Base-by-base conservation (phyloP, 2,113 vertebrate species). In the Macquaria australasica region DNA sequence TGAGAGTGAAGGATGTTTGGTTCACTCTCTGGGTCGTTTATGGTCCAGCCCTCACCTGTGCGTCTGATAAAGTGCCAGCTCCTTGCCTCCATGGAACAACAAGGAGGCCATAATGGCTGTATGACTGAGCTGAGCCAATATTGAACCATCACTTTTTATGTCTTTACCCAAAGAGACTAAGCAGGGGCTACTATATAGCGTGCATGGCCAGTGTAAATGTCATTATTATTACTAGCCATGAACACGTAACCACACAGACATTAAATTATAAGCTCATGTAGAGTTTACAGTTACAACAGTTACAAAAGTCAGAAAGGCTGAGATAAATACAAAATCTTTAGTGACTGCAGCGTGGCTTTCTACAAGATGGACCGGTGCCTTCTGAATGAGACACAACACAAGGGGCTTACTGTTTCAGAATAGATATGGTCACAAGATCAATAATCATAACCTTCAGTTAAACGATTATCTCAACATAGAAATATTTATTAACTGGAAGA, bases 61-160 rank as follows among this genome's bases (percentile, higher is more conserved):
- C 12, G 16, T 20, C 63, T 75, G 8, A 69, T 84, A 34, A 75
- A 71, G 45, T 67, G 53, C 58, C 28, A 25, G 59, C 31, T 56
- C 28, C 14, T 23, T 25, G 25, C 51, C 20, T 75, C 58, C 15
- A 31, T 73, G 43, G 72, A 59, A 75, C 55, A 51, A 69, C 21
- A 76, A 28, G 25, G 41, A 82, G 55, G 56, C 43, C 59, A 48
- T 75, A 79, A 82, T 48, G 18, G 75, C 58, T 77, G 20, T 39
- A 64, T 81, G 71, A 66, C 60, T 58, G 31, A 81, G 58, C 34
- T 20, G 77, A 89, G 70, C 6, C 60, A 84, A 71, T 72, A 79
- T 8, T 81, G 41, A 83, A 72, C 70, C 50, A 53, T 81, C 11
- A 34, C 34, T 74, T 78, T 70, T 45, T 39, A 69, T 79, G 53